A percentile compares a stretch with the other conserved stretches of the same genome.
Conservation (phyloP, 2,888 invertebrate species). For the Melieria crassipennis region DNA sequence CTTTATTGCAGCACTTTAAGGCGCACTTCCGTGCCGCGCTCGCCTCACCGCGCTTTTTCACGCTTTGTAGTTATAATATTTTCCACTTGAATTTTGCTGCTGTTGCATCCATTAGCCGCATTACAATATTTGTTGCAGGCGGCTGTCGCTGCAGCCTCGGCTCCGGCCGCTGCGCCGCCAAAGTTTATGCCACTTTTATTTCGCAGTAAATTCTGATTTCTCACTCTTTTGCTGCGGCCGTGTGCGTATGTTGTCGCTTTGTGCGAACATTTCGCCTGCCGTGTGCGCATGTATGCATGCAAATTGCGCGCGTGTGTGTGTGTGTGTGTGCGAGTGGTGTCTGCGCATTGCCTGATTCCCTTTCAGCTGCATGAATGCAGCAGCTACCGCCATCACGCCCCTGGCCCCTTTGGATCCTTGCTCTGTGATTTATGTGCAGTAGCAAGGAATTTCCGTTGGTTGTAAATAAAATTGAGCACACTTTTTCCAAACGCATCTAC, state of each 20-base stretch:
- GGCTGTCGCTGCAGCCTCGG: no score
- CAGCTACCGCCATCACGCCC: not conserved
- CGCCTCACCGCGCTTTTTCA: no score
- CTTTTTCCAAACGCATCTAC: not conserved
- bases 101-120: no score
- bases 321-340: not conserved
- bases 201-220: no score
- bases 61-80: no score
- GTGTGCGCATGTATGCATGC: not conserved
- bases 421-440: constrained; percentile 24
- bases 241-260: no score
- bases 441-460: constrained; percentile 23
- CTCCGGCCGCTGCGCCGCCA: no score
- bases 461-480: constrained; percentile 14
- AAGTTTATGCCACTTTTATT: no score
- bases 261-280: not conserved
- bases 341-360: not conserved
- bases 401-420: constrained; percentile 15
- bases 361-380: no score
- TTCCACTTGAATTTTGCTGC: no score
- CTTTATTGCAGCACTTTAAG: constrained; percentile 5
- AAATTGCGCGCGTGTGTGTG: not conserved
- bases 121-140: no score
- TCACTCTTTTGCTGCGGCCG: no score
- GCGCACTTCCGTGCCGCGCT: not conserved